These are phyloP conservation scores for Rhineura floridana DNA, from an alignment of 2,113 vertebrate genomes.

Conservation along the genomic window DNA sequence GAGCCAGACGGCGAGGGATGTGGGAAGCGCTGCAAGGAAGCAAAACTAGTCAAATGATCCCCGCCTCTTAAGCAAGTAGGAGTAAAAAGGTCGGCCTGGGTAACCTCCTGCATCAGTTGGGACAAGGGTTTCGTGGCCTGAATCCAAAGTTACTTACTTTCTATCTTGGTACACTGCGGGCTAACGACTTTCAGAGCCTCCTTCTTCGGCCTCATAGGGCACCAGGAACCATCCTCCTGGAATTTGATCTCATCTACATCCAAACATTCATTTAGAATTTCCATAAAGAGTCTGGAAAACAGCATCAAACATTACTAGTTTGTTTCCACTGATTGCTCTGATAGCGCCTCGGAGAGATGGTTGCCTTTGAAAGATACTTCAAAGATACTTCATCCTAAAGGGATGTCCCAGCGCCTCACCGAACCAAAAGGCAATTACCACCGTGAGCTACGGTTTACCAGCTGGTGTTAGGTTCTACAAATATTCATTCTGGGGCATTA, in stretches of 20 bases:
- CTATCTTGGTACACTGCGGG: slow-evolving; percentile 83
- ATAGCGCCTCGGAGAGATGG: background rate
- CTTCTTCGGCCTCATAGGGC: slow-evolving; percentile 97
- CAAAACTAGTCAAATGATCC: background rate
- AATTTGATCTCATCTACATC: slow-evolving; percentile 98
- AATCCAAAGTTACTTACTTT: slow-evolving; percentile 79
- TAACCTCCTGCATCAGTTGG: background rate
- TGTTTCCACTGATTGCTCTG: background rate
- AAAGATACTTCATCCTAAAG: background rate
- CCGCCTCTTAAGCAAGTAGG: background rate
- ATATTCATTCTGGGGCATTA: background rate
- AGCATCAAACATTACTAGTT: background rate
- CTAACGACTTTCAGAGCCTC: slow-evolving; percentile 87
- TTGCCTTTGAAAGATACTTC: background rate
- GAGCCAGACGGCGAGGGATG: background rate
- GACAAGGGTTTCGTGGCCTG: background rate
- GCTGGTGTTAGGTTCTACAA: background rate
- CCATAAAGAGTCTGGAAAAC: slow-evolving; percentile 90
- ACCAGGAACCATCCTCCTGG: slow-evolving; percentile 96
- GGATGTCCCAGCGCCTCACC: background rate
- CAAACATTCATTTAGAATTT: slow-evolving; percentile 95
- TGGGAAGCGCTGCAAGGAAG: background rate
- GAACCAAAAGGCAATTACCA: background rate
- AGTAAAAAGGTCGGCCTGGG: background rate
- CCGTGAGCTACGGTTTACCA: background rate